Evolutionary conservation across 1,140 invertebrate genomes (phyloP).

Genomic region (silkworm (Bombyx mori)): DNA sequence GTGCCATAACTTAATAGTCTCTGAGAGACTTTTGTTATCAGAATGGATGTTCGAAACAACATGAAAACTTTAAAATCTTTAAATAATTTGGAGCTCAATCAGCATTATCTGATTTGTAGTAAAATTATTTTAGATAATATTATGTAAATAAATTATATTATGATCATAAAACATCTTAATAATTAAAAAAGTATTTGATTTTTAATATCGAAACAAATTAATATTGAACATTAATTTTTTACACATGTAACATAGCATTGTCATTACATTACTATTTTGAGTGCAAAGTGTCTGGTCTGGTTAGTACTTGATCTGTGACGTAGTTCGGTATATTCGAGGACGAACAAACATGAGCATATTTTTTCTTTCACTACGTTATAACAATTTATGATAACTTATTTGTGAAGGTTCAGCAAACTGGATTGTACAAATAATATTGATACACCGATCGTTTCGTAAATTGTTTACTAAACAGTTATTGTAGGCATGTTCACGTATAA

Average conservation of each 20-base stretch:
- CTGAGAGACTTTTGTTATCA: not conserved
- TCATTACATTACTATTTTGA: not conserved
- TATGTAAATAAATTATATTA: not conserved
- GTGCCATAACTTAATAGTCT: not conserved
- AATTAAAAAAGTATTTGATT: not conserved
- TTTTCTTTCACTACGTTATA: slow-evolving; percentile 29
- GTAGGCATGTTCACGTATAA: not conserved
- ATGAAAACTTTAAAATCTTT: not conserved
- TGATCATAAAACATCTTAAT: not conserved
- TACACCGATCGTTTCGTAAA: slow-evolving; percentile 10
- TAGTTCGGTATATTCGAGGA: slow-evolving; percentile 20
- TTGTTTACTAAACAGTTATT: slow-evolving; percentile 1
- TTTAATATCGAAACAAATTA: not conserved
- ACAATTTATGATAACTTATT: slow-evolving; percentile 43
- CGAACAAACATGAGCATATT: slow-evolving; percentile 33
- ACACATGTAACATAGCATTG: not conserved
- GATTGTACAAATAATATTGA: slow-evolving; percentile 28
- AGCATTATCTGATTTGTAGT: too few relatives aligned
- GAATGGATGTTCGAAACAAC: not conserved
- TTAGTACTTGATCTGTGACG: slow-evolving; percentile 1
- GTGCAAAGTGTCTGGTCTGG: slow-evolving; percentile 1
- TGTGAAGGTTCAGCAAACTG: slow-evolving; percentile 31
- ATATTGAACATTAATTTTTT: not conserved
- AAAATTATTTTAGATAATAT: too few relatives aligned
- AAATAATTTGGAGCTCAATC: too few relatives aligned